These are phyloP conservation scores for Oryzaephilus surinamensis DNA, from an alignment of 1,140 invertebrate species.

Conservation along the genomic window DNA sequence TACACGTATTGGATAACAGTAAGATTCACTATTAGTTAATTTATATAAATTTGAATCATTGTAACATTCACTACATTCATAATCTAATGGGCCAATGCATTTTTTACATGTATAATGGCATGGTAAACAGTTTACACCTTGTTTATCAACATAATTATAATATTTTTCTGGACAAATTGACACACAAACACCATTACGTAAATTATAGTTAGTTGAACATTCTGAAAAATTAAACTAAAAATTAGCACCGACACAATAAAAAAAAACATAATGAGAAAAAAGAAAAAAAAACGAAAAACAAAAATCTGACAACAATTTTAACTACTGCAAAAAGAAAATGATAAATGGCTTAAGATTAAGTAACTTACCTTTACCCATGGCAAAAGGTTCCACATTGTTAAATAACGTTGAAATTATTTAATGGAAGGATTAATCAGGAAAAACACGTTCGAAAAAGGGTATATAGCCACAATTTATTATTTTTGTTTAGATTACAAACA, in stretches of 20 bases:
- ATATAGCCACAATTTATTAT: slow-evolving; percentile 29
- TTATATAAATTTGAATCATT: slow-evolving; percentile 37
- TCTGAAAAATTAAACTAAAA: slow-evolving; percentile 36
- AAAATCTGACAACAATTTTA: slow-evolving; percentile 34
- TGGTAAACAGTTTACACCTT: slow-evolving; percentile 16
- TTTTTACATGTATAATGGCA: slow-evolving; percentile 50
- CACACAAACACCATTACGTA: slow-evolving; percentile 36
- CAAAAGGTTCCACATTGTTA: too few species aligned
- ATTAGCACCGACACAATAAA: slow-evolving; percentile 4
- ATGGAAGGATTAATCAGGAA: slow-evolving; percentile 8
- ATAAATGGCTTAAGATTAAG: slow-evolving; percentile 1
- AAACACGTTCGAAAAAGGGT: too few species aligned
- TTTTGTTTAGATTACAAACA: slow-evolving; percentile 30
- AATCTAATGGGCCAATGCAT: slow-evolving; percentile 45
- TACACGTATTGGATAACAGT: slow-evolving; percentile 35
- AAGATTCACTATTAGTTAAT: slow-evolving; percentile 23
- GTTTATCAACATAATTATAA: slow-evolving; percentile 13
- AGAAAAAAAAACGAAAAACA: slow-evolving; percentile 12
- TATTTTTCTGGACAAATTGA: slow-evolving; percentile 36
- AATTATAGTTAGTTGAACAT: slow-evolving; percentile 33
- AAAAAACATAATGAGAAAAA: slow-evolving; percentile 1
- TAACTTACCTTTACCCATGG: slow-evolving; percentile 14
- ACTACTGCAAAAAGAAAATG: slow-evolving; percentile 19
- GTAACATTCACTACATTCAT: slow-evolving; percentile 45
- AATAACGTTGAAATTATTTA: slow-evolving; percentile 11